Conservation (phyloP, 1,140 invertebrate genomes). For the Penaeus japonicus region DNA sequence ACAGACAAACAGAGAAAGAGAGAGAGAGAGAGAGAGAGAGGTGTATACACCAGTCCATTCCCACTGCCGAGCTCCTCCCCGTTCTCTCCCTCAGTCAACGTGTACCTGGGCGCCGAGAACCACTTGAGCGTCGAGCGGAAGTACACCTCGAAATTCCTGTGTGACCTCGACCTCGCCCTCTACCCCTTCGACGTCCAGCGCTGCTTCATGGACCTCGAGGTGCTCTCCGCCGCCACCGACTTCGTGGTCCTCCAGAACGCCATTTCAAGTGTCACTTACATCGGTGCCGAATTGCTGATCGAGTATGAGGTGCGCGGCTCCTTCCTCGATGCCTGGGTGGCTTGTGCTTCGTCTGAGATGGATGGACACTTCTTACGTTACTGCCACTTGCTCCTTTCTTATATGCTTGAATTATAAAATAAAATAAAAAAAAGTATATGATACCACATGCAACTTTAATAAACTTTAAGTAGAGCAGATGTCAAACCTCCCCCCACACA, state of each 20-base stretch:
- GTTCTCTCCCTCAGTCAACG: not conserved
- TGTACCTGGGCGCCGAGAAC: not conserved
- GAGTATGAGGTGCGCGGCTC: conserved; percentile 24
- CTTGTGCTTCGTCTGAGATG: too few relatives aligned
- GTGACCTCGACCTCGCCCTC: conserved; percentile 38
- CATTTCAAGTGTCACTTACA: conserved; percentile 10
- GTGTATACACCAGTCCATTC: not conserved
- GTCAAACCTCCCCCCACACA: too few relatives aligned
- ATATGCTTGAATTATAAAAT: too few relatives aligned
- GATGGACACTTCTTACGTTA: too few relatives aligned
- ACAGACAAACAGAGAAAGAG: not conserved
- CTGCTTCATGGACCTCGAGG: conserved; percentile 40
- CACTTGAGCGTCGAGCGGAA: not conserved
- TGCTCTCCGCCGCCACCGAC: conserved; percentile 44
- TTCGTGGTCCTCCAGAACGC: conserved; percentile 14
- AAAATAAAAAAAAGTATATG: too few relatives aligned
- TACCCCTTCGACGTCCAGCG: conserved; percentile 44
- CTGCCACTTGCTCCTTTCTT: too few relatives aligned
- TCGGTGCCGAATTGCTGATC: conserved; percentile 34
- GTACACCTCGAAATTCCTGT: conserved; percentile 33
- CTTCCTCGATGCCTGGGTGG: too few relatives aligned
- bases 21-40: not conserved
- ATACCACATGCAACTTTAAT: too few relatives aligned
- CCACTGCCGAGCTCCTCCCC: not conserved
- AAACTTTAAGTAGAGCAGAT: not conserved